These are phyloP conservation scores for Tiaroga cobitis DNA, from an alignment of 2,797 vertebrate genomes.

Conservation along the genomic window DNA sequence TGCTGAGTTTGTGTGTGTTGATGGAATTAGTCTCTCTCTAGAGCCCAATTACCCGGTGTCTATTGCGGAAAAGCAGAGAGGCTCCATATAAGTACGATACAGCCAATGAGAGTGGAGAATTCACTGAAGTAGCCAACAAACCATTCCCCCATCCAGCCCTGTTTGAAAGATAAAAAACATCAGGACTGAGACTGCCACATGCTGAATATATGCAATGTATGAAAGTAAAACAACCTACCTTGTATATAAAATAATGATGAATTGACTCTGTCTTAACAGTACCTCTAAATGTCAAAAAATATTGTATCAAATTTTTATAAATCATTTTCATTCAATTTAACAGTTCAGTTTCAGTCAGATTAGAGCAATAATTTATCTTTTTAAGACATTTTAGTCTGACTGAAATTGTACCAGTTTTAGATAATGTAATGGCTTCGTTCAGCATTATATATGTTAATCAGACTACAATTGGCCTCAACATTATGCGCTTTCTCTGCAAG, in stretches of 20 bases:
- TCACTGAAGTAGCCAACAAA: conserved; percentile 6
- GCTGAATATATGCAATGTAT: neutral
- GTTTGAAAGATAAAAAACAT: conserved; percentile 1
- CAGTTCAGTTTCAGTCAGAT: neutral
- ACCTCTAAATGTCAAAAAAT: neutral
- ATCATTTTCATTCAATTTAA: neutral
- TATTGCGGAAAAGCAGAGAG: conserved; percentile 27
- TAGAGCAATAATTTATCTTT: neutral
- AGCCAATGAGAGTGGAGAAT: neutral
- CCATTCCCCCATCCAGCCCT: neutral
- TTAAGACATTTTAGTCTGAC: neutral
- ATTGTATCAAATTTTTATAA: neutral
- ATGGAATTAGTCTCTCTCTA: conserved; percentile 52
- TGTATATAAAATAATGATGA: neutral
- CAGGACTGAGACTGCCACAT: neutral
- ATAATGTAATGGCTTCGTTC: neutral
- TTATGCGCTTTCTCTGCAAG: neutral
- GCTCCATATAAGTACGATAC: conserved; percentile 4
- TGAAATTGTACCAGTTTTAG: neutral
- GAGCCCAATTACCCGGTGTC: conserved; percentile 46
- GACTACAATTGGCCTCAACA: neutral
- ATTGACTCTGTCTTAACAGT: neutral
- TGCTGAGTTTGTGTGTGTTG: conserved; percentile 40
- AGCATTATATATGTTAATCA: neutral
- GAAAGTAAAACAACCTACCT: neutral